Conservation (phyloP, 2,113 vertebrate genomes). For the Calypte anna region DNA sequence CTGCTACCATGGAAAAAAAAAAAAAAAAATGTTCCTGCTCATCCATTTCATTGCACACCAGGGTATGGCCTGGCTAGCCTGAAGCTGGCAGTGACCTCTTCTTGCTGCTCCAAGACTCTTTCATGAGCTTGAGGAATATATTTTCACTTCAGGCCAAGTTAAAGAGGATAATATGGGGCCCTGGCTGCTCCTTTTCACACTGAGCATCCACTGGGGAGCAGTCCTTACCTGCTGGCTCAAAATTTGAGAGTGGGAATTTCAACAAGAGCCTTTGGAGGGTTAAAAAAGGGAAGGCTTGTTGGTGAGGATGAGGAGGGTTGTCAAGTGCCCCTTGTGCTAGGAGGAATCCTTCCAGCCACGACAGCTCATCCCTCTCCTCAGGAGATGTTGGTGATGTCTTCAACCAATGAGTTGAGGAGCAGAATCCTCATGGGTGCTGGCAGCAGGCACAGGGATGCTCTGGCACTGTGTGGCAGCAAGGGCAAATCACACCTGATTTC, state of each 20-base stretch:
- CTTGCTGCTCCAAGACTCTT: not conserved
- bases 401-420: not conserved
- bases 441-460: not conserved
- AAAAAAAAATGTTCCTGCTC: not conserved
- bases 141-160: not conserved
- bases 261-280: not conserved
- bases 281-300: not conserved
- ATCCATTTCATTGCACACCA: constrained; percentile 42
- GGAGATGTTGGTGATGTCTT: not conserved
- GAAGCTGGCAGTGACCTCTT: constrained; percentile 9
- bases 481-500: not conserved
- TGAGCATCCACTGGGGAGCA: not conserved
- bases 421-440: rapidly evolving
- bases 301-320: not conserved
- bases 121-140: not conserved
- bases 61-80: not conserved
- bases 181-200: not conserved
- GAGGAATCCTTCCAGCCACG: rapidly evolving
- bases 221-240: not conserved
- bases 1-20: not conserved
- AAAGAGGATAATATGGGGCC: not conserved
- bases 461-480: not conserved
- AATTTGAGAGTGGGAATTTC: not conserved
- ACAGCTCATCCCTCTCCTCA: not conserved
- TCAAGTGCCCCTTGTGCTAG: not conserved